phyloP scores from a whole-genome alignment of 2,113 vertebrate species.

The Naja naja region DNA sequence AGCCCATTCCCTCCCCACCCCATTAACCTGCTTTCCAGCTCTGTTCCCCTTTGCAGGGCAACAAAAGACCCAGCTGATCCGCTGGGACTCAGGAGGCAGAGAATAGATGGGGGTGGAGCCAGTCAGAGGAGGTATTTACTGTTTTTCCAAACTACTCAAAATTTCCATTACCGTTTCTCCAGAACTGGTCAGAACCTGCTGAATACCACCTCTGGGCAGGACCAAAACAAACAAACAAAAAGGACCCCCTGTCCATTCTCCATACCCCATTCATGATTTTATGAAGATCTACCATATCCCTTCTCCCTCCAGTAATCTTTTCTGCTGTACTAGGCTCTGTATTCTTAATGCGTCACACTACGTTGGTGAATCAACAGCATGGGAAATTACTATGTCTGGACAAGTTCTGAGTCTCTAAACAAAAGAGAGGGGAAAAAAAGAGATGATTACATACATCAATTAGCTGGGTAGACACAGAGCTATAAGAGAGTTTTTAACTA shows the following conservation, averaged over 20 bases:
- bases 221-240: neutral
- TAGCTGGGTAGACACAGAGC: neutral
- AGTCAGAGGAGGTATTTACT: too few species aligned
- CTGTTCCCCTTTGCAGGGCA: too few species aligned
- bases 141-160: too few species aligned
- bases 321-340: neutral
- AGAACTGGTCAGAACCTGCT: too few species aligned
- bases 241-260: neutral
- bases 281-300: neutral
- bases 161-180: too few species aligned
- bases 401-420: neutral
- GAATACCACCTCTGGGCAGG: too few species aligned
- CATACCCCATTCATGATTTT: neutral
- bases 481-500: neutral
- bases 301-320: too few species aligned
- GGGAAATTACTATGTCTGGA: constrained; percentile 2
- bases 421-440: neutral
- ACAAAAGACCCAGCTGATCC: too few species aligned
- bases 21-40: too few species aligned
- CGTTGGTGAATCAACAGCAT: neutral
- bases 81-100: too few species aligned
- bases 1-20: too few species aligned
- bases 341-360: neutral
- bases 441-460: constrained; percentile 19
- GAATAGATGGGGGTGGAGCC: too few species aligned